Percentiles rank a stretch among this genome's conserved stretches.
Conservation (phyloP, 2,797 vertebrate species). For the Heteromormyrus szaboi region DNA sequence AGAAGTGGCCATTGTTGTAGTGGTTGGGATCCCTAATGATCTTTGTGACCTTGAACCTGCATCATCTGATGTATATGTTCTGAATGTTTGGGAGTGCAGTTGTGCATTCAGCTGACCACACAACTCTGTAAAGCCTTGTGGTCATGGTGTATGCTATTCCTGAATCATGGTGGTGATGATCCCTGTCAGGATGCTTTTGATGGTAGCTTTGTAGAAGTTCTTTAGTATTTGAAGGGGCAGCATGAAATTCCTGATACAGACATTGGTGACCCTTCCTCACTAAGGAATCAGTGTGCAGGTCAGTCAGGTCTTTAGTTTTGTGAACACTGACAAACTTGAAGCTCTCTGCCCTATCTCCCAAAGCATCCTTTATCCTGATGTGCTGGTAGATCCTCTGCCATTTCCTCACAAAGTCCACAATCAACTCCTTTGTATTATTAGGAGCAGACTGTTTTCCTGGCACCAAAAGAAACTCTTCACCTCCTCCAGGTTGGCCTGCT, state of each 20-base stretch:
- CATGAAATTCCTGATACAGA: too few species aligned
- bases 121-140: too few species aligned
- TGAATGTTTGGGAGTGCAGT: not conserved
- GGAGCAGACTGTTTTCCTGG: not conserved
- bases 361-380: not conserved
- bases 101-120: not conserved
- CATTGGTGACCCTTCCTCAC: too few species aligned
- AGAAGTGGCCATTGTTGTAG: not conserved
- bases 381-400: not conserved
- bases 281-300: not conserved
- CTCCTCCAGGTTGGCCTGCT: not conserved
- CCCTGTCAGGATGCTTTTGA: too few species aligned
- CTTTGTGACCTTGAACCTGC: not conserved
- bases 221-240: too few species aligned
- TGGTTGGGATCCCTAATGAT: not conserved
- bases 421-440: not conserved
- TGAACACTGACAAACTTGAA: not conserved
- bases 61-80: not conserved
- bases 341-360: not conserved
- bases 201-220: too few species aligned
- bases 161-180: too few species aligned
- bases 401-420: not conserved
- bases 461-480: not conserved
- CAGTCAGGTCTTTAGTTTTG: not conserved
- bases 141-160: too few species aligned